A percentile compares a stretch with the other conserved stretches of the same genome.
These are phyloP conservation scores for Pseudeuparius sepicola DNA, from an alignment of 2,888 invertebrate species.

Conservation along the genomic window DNA sequence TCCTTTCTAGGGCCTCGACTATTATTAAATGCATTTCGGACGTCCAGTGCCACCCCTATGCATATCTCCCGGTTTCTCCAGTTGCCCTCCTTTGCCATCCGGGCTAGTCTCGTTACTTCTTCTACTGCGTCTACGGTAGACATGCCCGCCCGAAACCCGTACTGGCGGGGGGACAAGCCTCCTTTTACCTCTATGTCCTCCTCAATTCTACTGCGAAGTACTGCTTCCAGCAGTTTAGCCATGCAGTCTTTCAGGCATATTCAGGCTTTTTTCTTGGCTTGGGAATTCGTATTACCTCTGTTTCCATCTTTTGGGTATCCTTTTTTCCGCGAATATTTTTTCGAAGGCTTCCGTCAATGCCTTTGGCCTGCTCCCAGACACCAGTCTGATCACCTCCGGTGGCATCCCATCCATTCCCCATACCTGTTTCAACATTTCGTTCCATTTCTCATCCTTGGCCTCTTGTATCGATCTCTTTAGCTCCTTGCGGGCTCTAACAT, in stretches of 20 bases:
- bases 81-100: not conserved
- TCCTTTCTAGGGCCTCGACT: too few species aligned
- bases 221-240: slow-evolving; percentile 10
- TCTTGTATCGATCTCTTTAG: slow-evolving; percentile 2
- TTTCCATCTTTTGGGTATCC: slow-evolving; percentile 13
- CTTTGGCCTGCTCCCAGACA: slow-evolving; percentile 3
- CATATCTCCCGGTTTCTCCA: too few species aligned
- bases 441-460: slow-evolving; percentile 11
- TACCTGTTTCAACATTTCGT: slow-evolving; percentile 9
- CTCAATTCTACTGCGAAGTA: slow-evolving; percentile 7
- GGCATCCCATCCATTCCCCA: slow-evolving; percentile 10
- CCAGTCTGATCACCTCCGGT: slow-evolving; percentile 8
- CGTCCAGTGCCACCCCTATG: slow-evolving; percentile 1
- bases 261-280: too few species aligned
- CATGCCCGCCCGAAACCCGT: not conserved
- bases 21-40: slow-evolving; percentile 2
- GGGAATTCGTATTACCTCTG: slow-evolving; percentile 10
- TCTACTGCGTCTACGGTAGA: not conserved
- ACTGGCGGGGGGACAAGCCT: not conserved
- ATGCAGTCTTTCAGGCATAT: slow-evolving; percentile 6
- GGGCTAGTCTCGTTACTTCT: not conserved
- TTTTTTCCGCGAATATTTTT: not conserved
- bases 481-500: too few species aligned
- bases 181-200: slow-evolving; percentile 1
- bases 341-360: slow-evolving; percentile 8